These are phyloP conservation scores for Torymus tubicola DNA, from an alignment of 2,888 invertebrate genomes.

Conservation along the genomic window DNA sequence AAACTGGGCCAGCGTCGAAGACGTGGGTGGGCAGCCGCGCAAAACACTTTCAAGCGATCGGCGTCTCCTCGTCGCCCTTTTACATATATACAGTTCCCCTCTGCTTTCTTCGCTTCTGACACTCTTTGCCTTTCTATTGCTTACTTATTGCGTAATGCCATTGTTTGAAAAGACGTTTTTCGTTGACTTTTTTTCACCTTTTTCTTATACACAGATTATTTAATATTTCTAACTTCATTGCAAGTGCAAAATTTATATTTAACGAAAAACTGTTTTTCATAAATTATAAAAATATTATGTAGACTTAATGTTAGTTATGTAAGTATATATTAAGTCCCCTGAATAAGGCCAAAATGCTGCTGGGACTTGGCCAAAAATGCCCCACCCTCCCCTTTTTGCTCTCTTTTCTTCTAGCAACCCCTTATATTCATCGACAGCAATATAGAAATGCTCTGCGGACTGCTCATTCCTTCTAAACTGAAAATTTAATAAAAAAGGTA, in stretches of 20 bases:
- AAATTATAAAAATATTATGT: background rate
- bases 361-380: constrained; percentile 10
- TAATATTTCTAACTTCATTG: too few relatives aligned
- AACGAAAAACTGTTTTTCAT: constrained; percentile 1
- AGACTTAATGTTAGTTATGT: background rate
- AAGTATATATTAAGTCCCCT: too few relatives aligned
- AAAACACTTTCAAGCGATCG: constrained; percentile 17
- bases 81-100: constrained; percentile 23
- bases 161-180: constrained; percentile 21
- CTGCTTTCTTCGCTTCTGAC: background rate
- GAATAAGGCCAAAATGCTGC: background rate
- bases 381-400: background rate
- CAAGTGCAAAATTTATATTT: background rate
- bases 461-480: background rate
- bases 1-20: constrained; percentile 19
- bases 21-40: constrained; percentile 34
- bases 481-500: constrained; percentile 12
- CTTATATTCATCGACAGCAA: background rate
- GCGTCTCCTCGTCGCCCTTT: constrained; percentile 21
- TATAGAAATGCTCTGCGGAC: constrained; percentile 18
- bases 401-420: constrained; percentile 23
- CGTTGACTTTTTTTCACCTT: background rate
- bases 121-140: constrained; percentile 13
- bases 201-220: background rate
- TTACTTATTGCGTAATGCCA: background rate